Conservation (phyloP, 1,140 invertebrate species). For the Acromyrmex echinatior region DNA sequence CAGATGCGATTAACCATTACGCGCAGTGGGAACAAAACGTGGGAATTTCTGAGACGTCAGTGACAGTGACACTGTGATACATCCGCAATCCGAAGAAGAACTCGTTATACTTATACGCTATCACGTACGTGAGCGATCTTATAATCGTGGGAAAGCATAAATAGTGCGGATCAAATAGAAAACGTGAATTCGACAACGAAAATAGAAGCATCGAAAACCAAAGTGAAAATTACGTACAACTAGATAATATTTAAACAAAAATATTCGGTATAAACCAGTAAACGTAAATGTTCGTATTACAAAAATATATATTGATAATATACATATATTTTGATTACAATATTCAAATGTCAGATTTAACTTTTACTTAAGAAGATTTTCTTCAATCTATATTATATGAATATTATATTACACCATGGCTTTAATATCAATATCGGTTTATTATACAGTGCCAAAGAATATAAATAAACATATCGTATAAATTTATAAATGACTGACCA, state of each 20-base stretch:
- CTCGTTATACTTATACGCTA: background rate
- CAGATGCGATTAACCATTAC: conserved; percentile 31
- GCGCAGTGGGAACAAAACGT: conserved; percentile 53
- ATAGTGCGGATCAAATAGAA: background rate
- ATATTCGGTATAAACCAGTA: background rate
- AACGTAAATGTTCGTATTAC: background rate
- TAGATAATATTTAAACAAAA: background rate
- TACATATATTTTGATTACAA: background rate
- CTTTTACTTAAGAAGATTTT: background rate
- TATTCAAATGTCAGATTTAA: background rate
- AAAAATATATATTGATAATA: background rate
- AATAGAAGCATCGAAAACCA: background rate
- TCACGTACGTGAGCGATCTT: conserved; percentile 23
- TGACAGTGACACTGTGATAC: conserved; percentile 64
- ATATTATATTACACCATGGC: background rate
- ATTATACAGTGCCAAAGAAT: background rate
- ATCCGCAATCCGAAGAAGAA: conserved; percentile 29
- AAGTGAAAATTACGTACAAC: background rate
- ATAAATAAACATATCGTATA: background rate
- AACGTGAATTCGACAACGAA: background rate
- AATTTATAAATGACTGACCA: background rate
- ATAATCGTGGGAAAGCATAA: conserved; percentile 37
- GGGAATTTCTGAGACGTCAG: conserved; percentile 61
- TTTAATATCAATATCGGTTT: background rate
- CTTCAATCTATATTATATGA: background rate